Conservation (phyloP, 2,888 invertebrate species). For the Trachelus iudaicus region DNA sequence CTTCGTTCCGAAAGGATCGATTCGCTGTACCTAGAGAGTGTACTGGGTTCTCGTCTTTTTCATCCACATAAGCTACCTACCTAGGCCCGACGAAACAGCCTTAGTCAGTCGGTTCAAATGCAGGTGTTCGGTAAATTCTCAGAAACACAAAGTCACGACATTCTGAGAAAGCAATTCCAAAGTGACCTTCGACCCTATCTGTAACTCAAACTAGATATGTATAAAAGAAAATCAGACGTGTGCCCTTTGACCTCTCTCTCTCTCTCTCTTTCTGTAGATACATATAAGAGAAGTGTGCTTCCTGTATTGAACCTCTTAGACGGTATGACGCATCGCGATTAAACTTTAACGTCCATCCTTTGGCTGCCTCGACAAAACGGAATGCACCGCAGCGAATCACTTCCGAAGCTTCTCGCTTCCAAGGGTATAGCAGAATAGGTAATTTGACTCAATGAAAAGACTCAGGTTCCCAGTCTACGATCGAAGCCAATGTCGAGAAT, state of each 20-base stretch:
- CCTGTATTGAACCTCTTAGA: not conserved
- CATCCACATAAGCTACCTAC: not conserved
- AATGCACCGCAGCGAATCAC: constrained; percentile 25
- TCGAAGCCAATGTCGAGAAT: constrained; percentile 30
- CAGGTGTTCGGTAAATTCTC: not conserved
- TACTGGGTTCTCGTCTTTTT: not conserved
- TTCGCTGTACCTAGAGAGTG: not conserved
- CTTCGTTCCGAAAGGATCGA: not conserved
- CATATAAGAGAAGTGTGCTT: too few species aligned
- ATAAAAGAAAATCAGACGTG: too few species aligned
- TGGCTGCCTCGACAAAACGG: not conserved
- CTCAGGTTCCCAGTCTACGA: not conserved
- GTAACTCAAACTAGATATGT: too few species aligned
- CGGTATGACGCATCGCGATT: not conserved
- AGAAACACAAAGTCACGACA: too few species aligned
- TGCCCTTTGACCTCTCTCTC: too few species aligned
- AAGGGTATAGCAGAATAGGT: not conserved
- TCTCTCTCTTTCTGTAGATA: too few species aligned
- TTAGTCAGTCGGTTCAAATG: not conserved
- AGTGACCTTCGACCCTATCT: too few species aligned
- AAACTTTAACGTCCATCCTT: not conserved
- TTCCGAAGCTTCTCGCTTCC: constrained; percentile 12
- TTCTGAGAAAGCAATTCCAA: too few species aligned
- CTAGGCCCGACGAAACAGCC: not conserved
- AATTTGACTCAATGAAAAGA: not conserved